These are phyloP conservation scores for Synergus japonicus DNA, from an alignment of 2,888 invertebrate genomes.

Conservation along the genomic window DNA sequence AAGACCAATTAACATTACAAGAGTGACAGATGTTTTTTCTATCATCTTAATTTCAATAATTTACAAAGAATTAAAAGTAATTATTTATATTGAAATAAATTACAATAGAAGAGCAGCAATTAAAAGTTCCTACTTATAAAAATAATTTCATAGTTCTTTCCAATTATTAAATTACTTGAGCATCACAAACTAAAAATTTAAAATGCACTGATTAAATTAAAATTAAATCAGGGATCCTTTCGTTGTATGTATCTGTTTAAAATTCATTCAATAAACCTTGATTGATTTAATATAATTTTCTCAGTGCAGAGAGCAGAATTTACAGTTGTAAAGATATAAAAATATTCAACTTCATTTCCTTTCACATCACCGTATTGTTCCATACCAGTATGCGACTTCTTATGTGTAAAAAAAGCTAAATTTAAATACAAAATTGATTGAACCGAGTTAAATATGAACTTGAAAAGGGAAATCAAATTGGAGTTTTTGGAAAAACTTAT, in stretches of 20 bases:
- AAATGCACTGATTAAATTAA: neutral
- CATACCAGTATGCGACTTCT: neutral
- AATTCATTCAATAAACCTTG: neutral
- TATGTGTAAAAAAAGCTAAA: neutral
- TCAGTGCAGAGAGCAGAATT: slow-evolving; percentile 1
- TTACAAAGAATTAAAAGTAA: neutral
- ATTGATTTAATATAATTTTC: neutral
- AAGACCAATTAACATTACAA: neutral
- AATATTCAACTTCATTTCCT: slow-evolving; percentile 5
- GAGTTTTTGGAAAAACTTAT: neutral
- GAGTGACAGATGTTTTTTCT: neutral
- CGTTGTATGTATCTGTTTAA: neutral
- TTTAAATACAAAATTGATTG: neutral
- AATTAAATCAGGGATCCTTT: neutral
- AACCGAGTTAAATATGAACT: neutral
- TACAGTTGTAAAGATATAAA: neutral
- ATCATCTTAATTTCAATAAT: neutral
- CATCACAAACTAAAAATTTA: neutral
- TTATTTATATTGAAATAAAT: neutral
- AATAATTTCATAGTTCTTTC: neutral
- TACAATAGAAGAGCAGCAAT: neutral
- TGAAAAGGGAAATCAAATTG: neutral
- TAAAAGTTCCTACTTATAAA: neutral
- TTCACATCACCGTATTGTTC: neutral
- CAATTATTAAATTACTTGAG: slow-evolving; percentile 15